Evolutionary conservation across 2,113 vertebrate genomes (phyloP), one percentile per base, ranked within the genome.

Genomic region (Casuarius casuarius): DNA sequence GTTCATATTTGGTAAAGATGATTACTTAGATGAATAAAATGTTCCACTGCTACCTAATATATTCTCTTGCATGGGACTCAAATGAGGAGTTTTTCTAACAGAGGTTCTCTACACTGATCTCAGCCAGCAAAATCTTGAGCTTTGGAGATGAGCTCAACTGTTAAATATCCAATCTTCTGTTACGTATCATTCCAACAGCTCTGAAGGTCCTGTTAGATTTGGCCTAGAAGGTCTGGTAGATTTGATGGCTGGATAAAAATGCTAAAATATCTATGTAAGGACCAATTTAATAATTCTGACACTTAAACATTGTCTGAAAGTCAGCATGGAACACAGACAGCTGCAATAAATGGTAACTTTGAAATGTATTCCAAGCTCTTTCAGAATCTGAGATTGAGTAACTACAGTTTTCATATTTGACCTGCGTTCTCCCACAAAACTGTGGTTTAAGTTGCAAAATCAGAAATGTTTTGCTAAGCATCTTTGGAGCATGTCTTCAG

Each of bases 401-500:
- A 87, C 19, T 40, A 19, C 26, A 10, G 25, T 74, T 94, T 90
- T 80, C 20, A 0, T 74, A 71, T 59, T 67, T 90, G 42, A 90
- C 85, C 71, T 17, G 1, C 48, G 14, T 83, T 70, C 91, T 82
- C 71, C 40, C 59, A 71, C 40, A 71, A 21, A 85, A 52, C 33
- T 44, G 74, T 81, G 84, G 25, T 83, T 94, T 63, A 90, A 77
- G 46, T 87, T 90, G 78, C 63, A 91, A 92, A 96, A 88, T 78
- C 23, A 92, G 63, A 92, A 90, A 48, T 5, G 40, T 25, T 67
- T 90, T 46, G 8, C n/a, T 85, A 79, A 84, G 87, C 4, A 38
- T 42, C 35, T 87, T 49, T 89, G 76, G 51, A 75, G 38, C 28
- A n/a, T 38, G 17, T 21, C 25, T 75, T 84, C 22, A 46, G 35